A percentile compares a stretch with the other conserved stretches of the same genome.
Evolutionary conservation across 2,888 invertebrate genomes (phyloP).

Genomic region (Thera britannica): DNA sequence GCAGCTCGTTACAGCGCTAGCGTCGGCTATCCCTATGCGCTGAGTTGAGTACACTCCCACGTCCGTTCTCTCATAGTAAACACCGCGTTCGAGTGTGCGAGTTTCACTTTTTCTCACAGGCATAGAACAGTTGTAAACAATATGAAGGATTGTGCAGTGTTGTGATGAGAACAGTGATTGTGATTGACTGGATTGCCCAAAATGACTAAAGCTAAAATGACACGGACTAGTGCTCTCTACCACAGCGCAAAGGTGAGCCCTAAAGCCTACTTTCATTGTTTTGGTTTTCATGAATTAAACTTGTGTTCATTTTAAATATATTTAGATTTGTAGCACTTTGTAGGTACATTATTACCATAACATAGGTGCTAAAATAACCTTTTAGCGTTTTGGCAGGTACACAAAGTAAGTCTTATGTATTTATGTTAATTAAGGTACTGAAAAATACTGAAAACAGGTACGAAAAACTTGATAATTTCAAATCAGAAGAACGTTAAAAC

Average conservation of each 20-base stretch:
- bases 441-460: background rate
- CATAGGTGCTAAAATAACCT: background rate
- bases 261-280: conserved; percentile 43
- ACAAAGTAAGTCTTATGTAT: conserved; percentile 1
- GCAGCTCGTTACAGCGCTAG: conserved; percentile 60
- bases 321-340: background rate
- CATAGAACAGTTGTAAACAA: conserved; percentile 63
- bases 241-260: conserved; percentile 90
- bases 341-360: background rate
- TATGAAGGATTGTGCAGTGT: conserved; percentile 61
- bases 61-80: conserved; percentile 76
- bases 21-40: conserved; percentile 56
- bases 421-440: background rate
- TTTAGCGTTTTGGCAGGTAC: background rate
- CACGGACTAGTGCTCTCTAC: conserved; percentile 86
- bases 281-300: conserved; percentile 43
- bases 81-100: conserved; percentile 64
- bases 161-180: conserved; percentile 69
- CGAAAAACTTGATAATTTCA: conserved; percentile 3
- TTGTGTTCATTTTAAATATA: conserved; percentile 2
- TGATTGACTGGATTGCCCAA: conserved; percentile 61
- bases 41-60: conserved; percentile 74
- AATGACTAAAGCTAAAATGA: conserved; percentile 86
- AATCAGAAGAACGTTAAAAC: conserved; percentile 25
- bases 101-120: conserved; percentile 59